phyloP scores from a whole-genome alignment of 2,888 invertebrate species.

The Callyntrura sp. region DNA sequence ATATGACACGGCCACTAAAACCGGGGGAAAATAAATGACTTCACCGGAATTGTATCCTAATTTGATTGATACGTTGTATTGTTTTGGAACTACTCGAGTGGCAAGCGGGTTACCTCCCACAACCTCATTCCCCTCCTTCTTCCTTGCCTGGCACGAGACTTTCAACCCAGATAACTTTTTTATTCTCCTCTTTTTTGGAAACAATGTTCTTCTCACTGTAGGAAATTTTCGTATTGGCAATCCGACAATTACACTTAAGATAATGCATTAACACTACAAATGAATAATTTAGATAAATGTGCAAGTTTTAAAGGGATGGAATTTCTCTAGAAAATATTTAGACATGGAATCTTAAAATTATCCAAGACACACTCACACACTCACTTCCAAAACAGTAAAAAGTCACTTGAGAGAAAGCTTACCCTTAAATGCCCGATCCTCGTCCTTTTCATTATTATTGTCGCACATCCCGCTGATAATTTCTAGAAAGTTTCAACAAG shows the following conservation, averaged over 20 bases:
- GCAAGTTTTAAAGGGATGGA: slow-evolving; percentile 54
- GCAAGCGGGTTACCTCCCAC: slow-evolving; percentile 68
- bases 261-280: slow-evolving; percentile 43
- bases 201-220: slow-evolving; percentile 19
- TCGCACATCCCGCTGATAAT: slow-evolving; percentile 91
- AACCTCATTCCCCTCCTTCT: slow-evolving; percentile 37
- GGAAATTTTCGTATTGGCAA: slow-evolving; percentile 71
- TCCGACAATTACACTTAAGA: slow-evolving; percentile 70
- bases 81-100: slow-evolving; percentile 66
- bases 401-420: slow-evolving; percentile 83
- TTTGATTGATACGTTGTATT: slow-evolving; percentile 71
- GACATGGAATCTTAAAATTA: slow-evolving; percentile 41
- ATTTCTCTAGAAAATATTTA: slow-evolving; percentile 51
- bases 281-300: slow-evolving; percentile 54
- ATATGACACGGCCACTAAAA: not conserved
- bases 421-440: slow-evolving; percentile 92
- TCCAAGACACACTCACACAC: slow-evolving; percentile 47
- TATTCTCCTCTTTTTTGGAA: slow-evolving; percentile 47
- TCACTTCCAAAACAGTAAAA: slow-evolving; percentile 57
- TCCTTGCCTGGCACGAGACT: not conserved
- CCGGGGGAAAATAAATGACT: slow-evolving; percentile 18
- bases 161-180: slow-evolving; percentile 58
- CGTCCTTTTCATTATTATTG: slow-evolving; percentile 89
- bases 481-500: slow-evolving; percentile 87
- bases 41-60: slow-evolving; percentile 40